Evolutionary conservation across 2,797 vertebrate genomes (phyloP), one percentile per base, ranked within the genome.

Genomic region (Micropoecilia bifurca): DNA sequence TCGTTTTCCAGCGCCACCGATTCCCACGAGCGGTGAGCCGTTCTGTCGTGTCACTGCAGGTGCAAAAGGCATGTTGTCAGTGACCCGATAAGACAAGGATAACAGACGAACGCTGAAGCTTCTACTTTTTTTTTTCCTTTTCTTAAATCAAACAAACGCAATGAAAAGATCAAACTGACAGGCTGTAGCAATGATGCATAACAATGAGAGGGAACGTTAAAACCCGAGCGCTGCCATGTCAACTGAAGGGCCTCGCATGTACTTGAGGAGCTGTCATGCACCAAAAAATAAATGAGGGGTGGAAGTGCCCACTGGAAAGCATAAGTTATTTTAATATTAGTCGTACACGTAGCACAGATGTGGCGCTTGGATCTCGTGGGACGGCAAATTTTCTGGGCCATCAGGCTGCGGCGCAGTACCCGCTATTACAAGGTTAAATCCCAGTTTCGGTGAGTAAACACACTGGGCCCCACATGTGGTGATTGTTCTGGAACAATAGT

Each of bases 371-470:
- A 22, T 83, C 90, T 82, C 77, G 3, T 66, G 78, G 84, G 90
- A 73, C 20, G 78, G 1, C 3, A 76, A 46, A 69, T 81, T 88
- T 90, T 93, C 87, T 90, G 83, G 90, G 85, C 85, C 90, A 88
- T 80, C 66, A 20, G 74, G 84, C 45, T 30, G 73, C 75, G 50
- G 77, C 1, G 48, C 78, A 5, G 13, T 13, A 30, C 50, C 28
- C 53, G 80, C 80, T 66, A 77, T 89, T 61, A 89, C 75, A 76
- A 85, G 85, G 78, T 85, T 81, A 85, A 81, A 63, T 72, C 18
- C 6, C 8, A 33, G 63, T 59, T 82, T 75, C 77, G 2, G 69
- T 73, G 39, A 81, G 68, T 83, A 80, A 88, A 89, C 6, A n/a
- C 33, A 33, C 71, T 41, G 3, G 76, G 71, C 59, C 47, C 43